These are phyloP conservation scores for Numida meleagris DNA, from an alignment of 2,113 vertebrate species.

Conservation along the genomic window DNA sequence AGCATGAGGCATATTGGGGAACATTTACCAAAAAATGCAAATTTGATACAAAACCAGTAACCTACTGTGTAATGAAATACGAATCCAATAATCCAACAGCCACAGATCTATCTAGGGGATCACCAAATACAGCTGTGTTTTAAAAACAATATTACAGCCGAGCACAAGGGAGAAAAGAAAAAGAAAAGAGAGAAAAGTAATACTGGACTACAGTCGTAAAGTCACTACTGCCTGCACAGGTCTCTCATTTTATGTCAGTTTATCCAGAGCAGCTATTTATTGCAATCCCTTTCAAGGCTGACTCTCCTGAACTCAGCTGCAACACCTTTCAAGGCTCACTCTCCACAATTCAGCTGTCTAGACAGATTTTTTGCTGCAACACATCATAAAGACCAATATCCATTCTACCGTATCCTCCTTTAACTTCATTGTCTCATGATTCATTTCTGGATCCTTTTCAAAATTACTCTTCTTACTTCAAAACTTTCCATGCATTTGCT, in stretches of 20 bases:
- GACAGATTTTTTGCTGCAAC: neutral
- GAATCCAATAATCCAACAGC: neutral
- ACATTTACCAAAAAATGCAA: neutral
- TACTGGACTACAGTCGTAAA: neutral
- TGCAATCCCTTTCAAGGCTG: neutral
- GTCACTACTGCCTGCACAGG: neutral
- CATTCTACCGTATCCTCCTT: neutral
- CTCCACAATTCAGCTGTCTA: neutral
- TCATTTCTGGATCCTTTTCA: neutral
- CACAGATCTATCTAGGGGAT: neutral
- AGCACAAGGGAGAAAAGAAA: neutral
- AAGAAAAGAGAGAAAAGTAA: neutral
- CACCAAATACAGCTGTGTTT: neutral
- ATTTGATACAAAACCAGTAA: neutral
- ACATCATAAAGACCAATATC: neutral
- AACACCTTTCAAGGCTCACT: neutral
- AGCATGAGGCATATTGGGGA: neutral
- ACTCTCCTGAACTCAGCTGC: neutral
- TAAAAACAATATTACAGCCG: neutral
- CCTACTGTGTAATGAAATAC: neutral
- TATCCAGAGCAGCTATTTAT: neutral
- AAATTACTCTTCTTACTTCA: neutral
- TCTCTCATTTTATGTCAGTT: neutral
- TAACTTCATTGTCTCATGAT: neutral
- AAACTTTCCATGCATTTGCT: neutral